Conservation (phyloP, 92 coral and sea anemone species). For the Heliopora coerulea region DNA sequence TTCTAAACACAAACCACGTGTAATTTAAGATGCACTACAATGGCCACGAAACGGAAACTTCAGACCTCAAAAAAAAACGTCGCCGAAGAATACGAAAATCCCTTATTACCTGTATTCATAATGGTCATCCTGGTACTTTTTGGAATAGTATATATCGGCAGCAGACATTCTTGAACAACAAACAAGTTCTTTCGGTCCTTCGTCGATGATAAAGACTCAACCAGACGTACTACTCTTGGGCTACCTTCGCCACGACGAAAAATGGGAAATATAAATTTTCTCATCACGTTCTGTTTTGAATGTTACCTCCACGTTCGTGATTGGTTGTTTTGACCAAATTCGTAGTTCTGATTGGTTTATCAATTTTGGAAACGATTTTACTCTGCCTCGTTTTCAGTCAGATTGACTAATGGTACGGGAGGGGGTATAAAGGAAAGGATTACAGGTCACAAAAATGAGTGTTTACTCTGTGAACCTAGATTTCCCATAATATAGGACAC, state of each 20-base stretch:
- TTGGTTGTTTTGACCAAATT: not conserved
- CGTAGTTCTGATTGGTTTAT: slow-evolving; percentile 20
- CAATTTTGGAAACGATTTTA: slow-evolving; percentile 1
- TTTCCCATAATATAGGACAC: no score
- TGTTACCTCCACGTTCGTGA: slow-evolving; percentile 13
- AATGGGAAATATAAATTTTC: slow-evolving; percentile 33
- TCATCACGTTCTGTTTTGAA: slow-evolving; percentile 21
- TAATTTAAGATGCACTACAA: no score
- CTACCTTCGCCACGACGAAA: no score
- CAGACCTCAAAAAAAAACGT: not conserved
- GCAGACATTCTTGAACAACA: slow-evolving; percentile 56
- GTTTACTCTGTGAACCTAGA: no score
- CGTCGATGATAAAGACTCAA: not conserved
- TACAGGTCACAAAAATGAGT: no score
- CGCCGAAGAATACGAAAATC: not conserved
- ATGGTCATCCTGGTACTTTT: slow-evolving; percentile 73
- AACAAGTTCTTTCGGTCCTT: not conserved
- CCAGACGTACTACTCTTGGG: slow-evolving; percentile 26
- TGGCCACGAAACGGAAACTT: slow-evolving; percentile 5
- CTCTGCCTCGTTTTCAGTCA: slow-evolving; percentile 29
- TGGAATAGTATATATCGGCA: slow-evolving; percentile 78
- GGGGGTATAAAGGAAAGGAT: slow-evolving; percentile 3
- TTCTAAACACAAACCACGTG: no score
- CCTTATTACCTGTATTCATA: slow-evolving; percentile 78
- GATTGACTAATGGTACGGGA: no score